phyloP scores from a whole-genome alignment of 2,113 vertebrate genomes.

The Chascanopsetta lugubris region DNA sequence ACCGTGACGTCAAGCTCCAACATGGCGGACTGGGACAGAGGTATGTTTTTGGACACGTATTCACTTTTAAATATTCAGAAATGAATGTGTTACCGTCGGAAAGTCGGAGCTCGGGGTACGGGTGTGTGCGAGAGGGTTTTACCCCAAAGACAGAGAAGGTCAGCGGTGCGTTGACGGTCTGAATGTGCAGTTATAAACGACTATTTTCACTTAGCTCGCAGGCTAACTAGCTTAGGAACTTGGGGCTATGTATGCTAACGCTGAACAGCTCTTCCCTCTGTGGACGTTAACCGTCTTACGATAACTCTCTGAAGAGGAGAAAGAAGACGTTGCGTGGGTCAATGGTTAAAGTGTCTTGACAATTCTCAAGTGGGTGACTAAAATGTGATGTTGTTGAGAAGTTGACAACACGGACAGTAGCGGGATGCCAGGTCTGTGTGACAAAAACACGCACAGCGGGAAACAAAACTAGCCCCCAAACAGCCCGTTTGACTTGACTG shows the following conservation, averaged over 20 bases:
- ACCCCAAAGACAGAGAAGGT: rapidly evolving
- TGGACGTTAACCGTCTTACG: not conserved
- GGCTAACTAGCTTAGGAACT: conserved; percentile 11
- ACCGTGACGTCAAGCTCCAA: conserved; percentile 43
- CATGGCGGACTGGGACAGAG: conserved; percentile 75
- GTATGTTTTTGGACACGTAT: conserved; percentile 65
- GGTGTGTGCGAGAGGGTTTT: no score
- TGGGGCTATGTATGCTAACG: not conserved
- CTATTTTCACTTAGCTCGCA: not conserved
- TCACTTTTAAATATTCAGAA: conserved; percentile 5
- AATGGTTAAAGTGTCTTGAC: not conserved
- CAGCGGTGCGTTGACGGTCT: no score
- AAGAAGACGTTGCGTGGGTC: not conserved
- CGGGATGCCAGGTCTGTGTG: not conserved
- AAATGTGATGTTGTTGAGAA: not conserved
- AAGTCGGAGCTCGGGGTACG: not conserved
- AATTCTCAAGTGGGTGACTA: not conserved
- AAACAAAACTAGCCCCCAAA: no score
- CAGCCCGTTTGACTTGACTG: no score
- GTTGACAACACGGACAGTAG: not conserved
- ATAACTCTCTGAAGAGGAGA: no score
- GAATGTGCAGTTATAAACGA: not conserved
- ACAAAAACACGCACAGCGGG: not conserved
- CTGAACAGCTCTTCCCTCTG: not conserved
- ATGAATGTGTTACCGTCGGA: not conserved